phyloP scores from a whole-genome alignment of 2,797 vertebrate genomes.

The Urocyon cinereoargenteus region DNA sequence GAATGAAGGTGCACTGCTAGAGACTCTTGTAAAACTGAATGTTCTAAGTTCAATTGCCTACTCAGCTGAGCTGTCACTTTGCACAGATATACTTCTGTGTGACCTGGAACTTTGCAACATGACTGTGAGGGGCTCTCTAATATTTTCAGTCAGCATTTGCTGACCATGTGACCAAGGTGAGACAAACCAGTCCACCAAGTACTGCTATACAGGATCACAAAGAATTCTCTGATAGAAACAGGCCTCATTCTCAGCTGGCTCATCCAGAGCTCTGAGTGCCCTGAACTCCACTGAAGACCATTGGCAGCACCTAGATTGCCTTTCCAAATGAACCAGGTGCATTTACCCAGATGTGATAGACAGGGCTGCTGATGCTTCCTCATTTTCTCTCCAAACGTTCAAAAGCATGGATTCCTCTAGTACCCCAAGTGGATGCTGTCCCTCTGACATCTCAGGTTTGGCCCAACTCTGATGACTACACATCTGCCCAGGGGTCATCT shows the following conservation, averaged over 20 bases:
- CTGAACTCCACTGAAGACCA: background rate
- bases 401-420: background rate
- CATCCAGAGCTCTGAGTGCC: background rate
- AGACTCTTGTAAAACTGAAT: background rate
- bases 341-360: background rate
- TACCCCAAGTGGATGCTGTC: background rate
- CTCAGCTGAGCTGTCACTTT: background rate
- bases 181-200: background rate
- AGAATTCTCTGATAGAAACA: background rate
- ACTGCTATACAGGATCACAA: background rate
- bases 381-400: background rate
- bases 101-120: background rate
- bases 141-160: background rate
- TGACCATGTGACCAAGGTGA: background rate
- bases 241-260: background rate
- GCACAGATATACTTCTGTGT: background rate
- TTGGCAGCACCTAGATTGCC: background rate
- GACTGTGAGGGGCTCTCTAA: background rate
- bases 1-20: background rate
- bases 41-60: background rate
- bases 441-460: background rate
- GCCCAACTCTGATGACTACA: background rate
- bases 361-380: background rate
- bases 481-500: background rate
- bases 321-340: background rate